Evolutionary conservation across 1,140 invertebrate genomes (phyloP).

Genomic region (Stenopsyche tienmushanensis): DNA sequence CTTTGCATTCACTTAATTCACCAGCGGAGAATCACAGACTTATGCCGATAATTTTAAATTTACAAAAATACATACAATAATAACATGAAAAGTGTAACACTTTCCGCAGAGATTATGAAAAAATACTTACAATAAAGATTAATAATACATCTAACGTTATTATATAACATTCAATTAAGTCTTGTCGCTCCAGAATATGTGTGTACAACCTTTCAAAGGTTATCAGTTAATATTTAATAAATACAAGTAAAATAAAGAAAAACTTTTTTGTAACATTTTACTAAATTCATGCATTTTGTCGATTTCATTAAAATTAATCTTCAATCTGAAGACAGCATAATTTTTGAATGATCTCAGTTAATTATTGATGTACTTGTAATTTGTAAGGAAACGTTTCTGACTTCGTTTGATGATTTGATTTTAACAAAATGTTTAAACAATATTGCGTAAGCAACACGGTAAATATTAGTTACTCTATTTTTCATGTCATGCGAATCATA

Average conservation of each 20-base stretch:
- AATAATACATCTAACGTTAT: conserved; percentile 40
- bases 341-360: too few species aligned
- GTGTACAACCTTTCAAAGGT: conserved; percentile 42
- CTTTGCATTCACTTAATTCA: neutral
- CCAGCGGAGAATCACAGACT: conserved; percentile 3
- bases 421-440: too few species aligned
- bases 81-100: conserved; percentile 20
- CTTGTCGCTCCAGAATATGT: conserved; percentile 41
- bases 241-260: conserved; percentile 37
- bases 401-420: too few species aligned
- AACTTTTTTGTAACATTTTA: neutral
- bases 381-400: too few species aligned
- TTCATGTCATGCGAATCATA: too few species aligned
- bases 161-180: conserved; percentile 42
- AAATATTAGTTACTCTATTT: too few species aligned
- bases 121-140: conserved; percentile 34
- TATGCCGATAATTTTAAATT: conserved; percentile 5
- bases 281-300: neutral
- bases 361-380: too few species aligned
- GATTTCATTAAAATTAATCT: neutral
- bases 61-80: conserved; percentile 28
- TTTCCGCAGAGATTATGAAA: conserved; percentile 17
- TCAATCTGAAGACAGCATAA: neutral
- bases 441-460: too few species aligned
- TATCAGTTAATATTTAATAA: conserved; percentile 36